Percentiles rank a stretch among this genome's conserved stretches.
These are phyloP conservation scores for Ibycter americanus DNA, from an alignment of 2,797 vertebrate genomes.

Conservation along the genomic window DNA sequence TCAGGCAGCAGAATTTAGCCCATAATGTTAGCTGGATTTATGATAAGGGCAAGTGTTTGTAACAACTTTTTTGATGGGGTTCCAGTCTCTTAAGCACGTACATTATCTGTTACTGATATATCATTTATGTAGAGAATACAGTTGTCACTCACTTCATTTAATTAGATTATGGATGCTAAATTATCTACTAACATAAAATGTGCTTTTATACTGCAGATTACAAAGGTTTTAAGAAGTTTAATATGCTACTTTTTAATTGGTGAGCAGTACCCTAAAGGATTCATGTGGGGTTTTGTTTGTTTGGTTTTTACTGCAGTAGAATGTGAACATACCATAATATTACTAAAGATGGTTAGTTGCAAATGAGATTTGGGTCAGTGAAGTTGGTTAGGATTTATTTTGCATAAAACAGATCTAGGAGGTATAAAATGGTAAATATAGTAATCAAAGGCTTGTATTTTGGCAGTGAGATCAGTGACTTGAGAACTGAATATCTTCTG, in stretches of 20 bases:
- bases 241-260: conserved; percentile 78
- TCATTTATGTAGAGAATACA: conserved; percentile 74
- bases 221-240: conserved; percentile 78
- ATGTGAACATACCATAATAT: conserved; percentile 33
- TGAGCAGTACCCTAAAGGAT: conserved; percentile 75
- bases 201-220: conserved; percentile 79
- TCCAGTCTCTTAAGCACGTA: conserved; percentile 69
- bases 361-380: conserved; percentile 76
- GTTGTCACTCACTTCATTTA: conserved; percentile 80
- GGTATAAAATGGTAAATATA: conserved; percentile 49
- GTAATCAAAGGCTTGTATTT: conserved; percentile 21
- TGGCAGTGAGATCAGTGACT: conserved; percentile 14
- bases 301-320: conserved; percentile 66
- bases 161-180: conserved; percentile 80
- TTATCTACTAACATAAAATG: conserved; percentile 79
- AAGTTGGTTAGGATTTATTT: conserved; percentile 68
- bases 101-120: conserved; percentile 69
- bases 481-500: conserved; percentile 37
- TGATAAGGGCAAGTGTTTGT: conserved; percentile 36
- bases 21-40: conserved; percentile 65
- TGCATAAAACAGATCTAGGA: conserved; percentile 38
- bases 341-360: conserved; percentile 59
- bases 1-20: conserved; percentile 23
- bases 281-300: background rate
- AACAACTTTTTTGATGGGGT: conserved; percentile 61